Conservation (phyloP, 2,113 vertebrate species). For the Thalassoma bifasciatum region DNA sequence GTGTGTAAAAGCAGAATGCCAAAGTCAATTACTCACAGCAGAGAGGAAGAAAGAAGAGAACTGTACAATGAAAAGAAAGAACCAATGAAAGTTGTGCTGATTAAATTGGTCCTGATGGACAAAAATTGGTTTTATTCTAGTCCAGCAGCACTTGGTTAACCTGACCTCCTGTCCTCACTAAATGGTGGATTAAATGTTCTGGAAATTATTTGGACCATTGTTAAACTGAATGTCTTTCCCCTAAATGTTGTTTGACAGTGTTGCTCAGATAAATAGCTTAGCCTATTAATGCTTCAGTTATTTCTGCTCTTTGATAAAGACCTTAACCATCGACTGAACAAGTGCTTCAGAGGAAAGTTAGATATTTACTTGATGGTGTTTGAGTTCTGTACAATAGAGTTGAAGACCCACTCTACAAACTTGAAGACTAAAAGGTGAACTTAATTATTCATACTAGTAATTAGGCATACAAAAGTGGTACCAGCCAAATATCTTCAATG, state of each 20-base stretch:
- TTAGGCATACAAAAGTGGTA: not conserved
- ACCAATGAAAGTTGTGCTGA: conserved; percentile 27
- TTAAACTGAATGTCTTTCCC: conserved; percentile 35
- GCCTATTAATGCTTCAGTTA: not conserved
- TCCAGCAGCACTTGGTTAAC: not conserved
- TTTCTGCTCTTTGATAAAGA: conserved; percentile 13
- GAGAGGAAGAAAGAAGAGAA: conserved; percentile 7
- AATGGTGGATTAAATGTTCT: conserved; percentile 34
- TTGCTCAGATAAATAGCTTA: not conserved
- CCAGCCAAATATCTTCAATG: not conserved
- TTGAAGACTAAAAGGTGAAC: not conserved
- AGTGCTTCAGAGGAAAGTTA: not conserved
- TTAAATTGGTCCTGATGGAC: conserved; percentile 56
- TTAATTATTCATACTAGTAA: conserved; percentile 2
- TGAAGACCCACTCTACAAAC: too few species aligned
- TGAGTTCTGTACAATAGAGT: not conserved
- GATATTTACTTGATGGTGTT: not conserved
- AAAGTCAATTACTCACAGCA: conserved; percentile 41
- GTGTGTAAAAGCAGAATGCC: conserved; percentile 3
- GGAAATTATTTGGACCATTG: conserved; percentile 35
- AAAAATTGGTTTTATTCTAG: conserved; percentile 35
- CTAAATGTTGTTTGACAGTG: conserved; percentile 16
- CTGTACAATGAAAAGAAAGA: conserved; percentile 39
- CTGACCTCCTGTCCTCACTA: conserved; percentile 11
- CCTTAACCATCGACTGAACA: not conserved